phyloP scores from a whole-genome alignment of 1,140 invertebrate species.

The Temnothorax curvispinosus region DNA sequence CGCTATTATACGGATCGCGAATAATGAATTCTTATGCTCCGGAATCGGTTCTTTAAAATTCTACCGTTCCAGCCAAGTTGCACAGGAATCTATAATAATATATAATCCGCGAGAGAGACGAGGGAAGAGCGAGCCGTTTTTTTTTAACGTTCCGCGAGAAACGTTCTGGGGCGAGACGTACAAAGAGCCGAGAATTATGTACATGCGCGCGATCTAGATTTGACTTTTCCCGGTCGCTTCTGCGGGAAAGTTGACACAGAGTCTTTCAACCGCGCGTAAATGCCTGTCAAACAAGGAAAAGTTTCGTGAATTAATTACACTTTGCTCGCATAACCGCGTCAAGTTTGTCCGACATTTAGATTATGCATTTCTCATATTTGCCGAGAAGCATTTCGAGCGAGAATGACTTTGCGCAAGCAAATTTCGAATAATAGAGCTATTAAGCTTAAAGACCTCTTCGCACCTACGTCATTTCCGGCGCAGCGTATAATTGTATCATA shows the following conservation, averaged over 20 bases:
- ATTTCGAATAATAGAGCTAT: slow-evolving; percentile 47
- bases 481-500: background rate
- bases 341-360: slow-evolving; percentile 46
- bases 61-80: slow-evolving; percentile 41
- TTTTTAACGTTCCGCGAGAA: slow-evolving; percentile 20
- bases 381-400: slow-evolving; percentile 11
- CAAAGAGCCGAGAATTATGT: slow-evolving; percentile 33
- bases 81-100: slow-evolving; percentile 48
- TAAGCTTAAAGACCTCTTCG: slow-evolving; percentile 28
- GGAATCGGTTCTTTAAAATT: slow-evolving; percentile 26
- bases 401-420: slow-evolving; percentile 35
- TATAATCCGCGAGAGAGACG: background rate
- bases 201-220: slow-evolving; percentile 30
- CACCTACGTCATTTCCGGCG: background rate
- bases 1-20: slow-evolving; percentile 43
- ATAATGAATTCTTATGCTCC: slow-evolving; percentile 57
- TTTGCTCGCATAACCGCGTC: slow-evolving; percentile 42
- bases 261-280: slow-evolving; percentile 50
- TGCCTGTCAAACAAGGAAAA: slow-evolving; percentile 50
- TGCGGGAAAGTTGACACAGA: slow-evolving; percentile 19
- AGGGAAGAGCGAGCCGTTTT: slow-evolving; percentile 17
- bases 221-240: slow-evolving; percentile 41
- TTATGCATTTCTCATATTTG: slow-evolving; percentile 50
- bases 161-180: background rate
- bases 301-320: slow-evolving; percentile 57